These are phyloP conservation scores for Acromyrmex echinatior DNA, from an alignment of 1,140 invertebrate species.

Conservation along the genomic window DNA sequence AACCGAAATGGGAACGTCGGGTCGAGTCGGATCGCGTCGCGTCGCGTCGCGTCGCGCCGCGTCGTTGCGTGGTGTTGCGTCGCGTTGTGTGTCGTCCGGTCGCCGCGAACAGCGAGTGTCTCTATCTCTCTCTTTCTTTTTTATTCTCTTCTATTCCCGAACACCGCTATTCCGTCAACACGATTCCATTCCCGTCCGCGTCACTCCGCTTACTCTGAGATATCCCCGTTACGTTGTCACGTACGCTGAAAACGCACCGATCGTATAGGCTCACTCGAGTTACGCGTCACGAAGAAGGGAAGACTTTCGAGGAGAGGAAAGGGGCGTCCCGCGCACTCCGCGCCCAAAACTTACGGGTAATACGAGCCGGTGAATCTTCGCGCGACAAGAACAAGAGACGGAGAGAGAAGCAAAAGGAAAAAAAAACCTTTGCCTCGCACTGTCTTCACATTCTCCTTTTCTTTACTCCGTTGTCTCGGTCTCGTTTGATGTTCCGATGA, in stretches of 20 bases:
- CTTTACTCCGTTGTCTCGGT: slow-evolving; percentile 11
- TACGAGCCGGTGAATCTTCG: slow-evolving; percentile 17
- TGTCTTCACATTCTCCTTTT: slow-evolving; percentile 9
- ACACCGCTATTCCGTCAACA: slow-evolving; percentile 36
- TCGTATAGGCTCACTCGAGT: background rate
- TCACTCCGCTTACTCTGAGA: slow-evolving; percentile 22
- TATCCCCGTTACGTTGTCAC: slow-evolving; percentile 32
- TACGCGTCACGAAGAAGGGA: slow-evolving; percentile 6
- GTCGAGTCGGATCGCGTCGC: slow-evolving; percentile 14
- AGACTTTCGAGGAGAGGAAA: background rate
- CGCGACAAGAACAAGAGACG: background rate
- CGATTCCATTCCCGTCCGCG: slow-evolving; percentile 12
- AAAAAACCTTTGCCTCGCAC: background rate
- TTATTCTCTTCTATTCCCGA: slow-evolving; percentile 11
- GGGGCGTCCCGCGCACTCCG: background rate
- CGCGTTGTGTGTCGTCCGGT: slow-evolving; percentile 22
- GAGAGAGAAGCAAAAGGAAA: background rate
- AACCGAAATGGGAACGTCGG: slow-evolving; percentile 36
- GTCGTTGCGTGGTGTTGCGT: slow-evolving; percentile 27
- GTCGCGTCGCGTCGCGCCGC: background rate
- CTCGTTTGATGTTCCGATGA: slow-evolving; percentile 49
- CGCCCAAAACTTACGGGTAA: background rate
- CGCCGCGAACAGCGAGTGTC: background rate
- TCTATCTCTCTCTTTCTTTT: slow-evolving; percentile 18
- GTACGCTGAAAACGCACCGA: slow-evolving; percentile 3